Evolutionary conservation across 2,113 vertebrate species (phyloP), one percentile per base, ranked within the genome.

Genomic region (Plecturocebus donacophilus): DNA sequence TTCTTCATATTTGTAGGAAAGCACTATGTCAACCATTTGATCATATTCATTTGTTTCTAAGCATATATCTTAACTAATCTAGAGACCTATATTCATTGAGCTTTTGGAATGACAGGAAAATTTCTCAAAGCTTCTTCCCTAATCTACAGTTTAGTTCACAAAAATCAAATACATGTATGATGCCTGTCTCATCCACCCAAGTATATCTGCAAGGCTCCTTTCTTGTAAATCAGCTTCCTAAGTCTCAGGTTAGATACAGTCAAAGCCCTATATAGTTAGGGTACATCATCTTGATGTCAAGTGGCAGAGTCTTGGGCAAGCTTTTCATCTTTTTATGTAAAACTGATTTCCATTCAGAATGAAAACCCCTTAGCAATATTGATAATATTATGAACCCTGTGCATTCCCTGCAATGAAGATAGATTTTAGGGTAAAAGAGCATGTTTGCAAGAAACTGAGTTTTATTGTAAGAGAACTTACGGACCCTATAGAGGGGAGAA

Each of bases 1-100:
- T 94, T 88, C 7, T 9, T 92, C 40, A 45, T 85, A 75, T 96
- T 90, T 87, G 10, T 27, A 94, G 17, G 16, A 95, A 90, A 87
- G 82, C 58, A 77, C 32, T 92, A 3, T 73, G 40, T 49, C n/a
- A 81, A 45, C 32, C 17, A 81, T 71, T 95, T 87, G 4, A 58
- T 84, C 30, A 6, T 32, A 79, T 58, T 1, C 8, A n/a, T 96
- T 92, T 91, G 14, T 66, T 14, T 49, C n/a, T 64, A 89, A 95
- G 32, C 38, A 83, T 76, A 8, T 91, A 17, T 87, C 64, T 58
- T 83, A 79, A 93, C 21, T 83, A 66, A 83, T 92, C 6, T 66
- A 45, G 17, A 82, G 45, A 47, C 23, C n/a, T 16, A 11, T 54
- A 45, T 56, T 87, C 38, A 80, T 79, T 94, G 82, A 91, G 12